These are phyloP conservation scores for Bryconaethiops microstoma DNA, from an alignment of 2,797 vertebrate genomes.

Conservation along the genomic window DNA sequence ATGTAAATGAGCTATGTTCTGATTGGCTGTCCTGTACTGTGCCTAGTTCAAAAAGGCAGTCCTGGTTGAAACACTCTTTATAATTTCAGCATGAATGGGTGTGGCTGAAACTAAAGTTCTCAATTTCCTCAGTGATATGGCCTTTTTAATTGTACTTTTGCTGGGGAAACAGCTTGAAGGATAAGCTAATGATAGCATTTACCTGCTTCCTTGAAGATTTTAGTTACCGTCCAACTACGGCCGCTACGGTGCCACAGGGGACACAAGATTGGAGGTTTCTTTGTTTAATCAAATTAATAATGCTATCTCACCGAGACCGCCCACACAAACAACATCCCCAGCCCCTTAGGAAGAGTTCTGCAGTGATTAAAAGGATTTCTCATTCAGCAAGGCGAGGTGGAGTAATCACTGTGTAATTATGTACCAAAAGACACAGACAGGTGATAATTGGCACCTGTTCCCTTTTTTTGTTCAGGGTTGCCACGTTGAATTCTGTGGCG, in stretches of 20 bases:
- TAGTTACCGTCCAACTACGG: background rate
- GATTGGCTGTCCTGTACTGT: no score
- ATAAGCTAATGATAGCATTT: conserved; percentile 2
- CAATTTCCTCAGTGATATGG: background rate
- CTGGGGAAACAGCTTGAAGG: conserved; percentile 4
- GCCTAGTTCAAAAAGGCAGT: no score
- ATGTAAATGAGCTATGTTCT: no score
- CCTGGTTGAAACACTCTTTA: no score
- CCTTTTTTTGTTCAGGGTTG: background rate
- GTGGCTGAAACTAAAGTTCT: no score
- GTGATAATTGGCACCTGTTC: conserved; percentile 66
- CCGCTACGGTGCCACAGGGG: conserved; percentile 2
- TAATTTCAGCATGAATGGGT: no score
- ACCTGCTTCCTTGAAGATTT: background rate
- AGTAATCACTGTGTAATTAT: conserved; percentile 64
- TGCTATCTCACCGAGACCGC: conserved; percentile 22
- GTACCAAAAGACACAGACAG: conserved; percentile 51
- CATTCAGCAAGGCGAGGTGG: conserved; percentile 60
- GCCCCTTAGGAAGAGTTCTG: conserved; percentile 48
- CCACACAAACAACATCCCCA: conserved; percentile 50
- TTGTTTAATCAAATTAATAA: conserved; percentile 57
- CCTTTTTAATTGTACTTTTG: conserved; percentile 31
- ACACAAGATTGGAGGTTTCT: conserved; percentile 26
- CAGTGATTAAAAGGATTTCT: conserved; percentile 56
- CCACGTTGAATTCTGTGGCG: conserved; percentile 7